Evolutionary conservation across 2,113 vertebrate genomes (phyloP).

Genomic region (Amblyornis subalaris): DNA sequence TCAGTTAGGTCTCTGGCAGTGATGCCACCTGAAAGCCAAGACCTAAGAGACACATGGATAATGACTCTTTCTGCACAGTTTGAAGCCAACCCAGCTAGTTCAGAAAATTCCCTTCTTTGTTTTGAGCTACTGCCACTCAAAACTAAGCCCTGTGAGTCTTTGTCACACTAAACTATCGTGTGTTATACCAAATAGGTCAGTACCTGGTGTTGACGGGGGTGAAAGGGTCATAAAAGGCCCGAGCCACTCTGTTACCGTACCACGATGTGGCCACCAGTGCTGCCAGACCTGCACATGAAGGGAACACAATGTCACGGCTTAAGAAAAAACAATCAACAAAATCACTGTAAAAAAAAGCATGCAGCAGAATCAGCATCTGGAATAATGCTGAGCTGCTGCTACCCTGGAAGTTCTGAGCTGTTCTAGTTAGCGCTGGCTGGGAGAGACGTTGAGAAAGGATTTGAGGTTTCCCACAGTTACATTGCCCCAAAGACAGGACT

Average conservation of each 20-base stretch:
- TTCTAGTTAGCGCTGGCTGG: not conserved
- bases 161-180: not conserved
- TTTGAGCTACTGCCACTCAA: not conserved
- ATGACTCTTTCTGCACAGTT: not conserved
- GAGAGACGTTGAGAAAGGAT: not conserved
- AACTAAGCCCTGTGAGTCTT: not conserved
- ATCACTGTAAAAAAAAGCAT: not conserved
- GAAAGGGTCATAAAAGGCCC: constrained; percentile 85
- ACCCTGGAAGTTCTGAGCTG: not conserved
- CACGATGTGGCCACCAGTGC: constrained; percentile 82
- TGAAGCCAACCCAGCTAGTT: not conserved
- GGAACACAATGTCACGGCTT: not conserved
- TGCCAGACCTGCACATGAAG: constrained; percentile 73
- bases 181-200: not conserved
- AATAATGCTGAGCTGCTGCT: not conserved
- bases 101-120: not conserved
- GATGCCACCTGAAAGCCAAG: not conserved
- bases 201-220: constrained; percentile 90
- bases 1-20: not conserved
- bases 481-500: not conserved
- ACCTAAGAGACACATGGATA: not conserved
- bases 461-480: not conserved
- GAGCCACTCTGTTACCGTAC: constrained; percentile 81
- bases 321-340: not conserved
- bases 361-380: not conserved